Percentiles rank a stretch among this genome's conserved stretches.
These are phyloP conservation scores for Ceratitis capitata DNA, from an alignment of 1,140 invertebrate genomes.

Conservation along the genomic window DNA sequence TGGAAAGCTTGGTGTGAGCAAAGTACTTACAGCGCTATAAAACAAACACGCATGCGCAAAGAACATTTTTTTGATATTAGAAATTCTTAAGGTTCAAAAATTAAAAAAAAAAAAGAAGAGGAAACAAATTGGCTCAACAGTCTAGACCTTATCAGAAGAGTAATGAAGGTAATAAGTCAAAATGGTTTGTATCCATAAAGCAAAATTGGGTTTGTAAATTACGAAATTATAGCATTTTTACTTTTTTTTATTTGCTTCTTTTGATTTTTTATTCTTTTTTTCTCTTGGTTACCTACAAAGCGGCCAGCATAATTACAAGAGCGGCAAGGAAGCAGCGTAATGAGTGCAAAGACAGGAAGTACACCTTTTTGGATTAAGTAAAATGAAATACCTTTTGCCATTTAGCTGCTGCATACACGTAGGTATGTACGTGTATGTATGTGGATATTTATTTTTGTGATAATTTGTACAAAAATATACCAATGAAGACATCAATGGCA, in stretches of 20 bases:
- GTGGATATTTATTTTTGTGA: not conserved
- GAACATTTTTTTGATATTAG: not conserved
- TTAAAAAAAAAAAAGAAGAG: not conserved
- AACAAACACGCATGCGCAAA: not conserved
- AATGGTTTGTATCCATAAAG: not conserved
- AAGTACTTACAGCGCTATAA: not conserved
- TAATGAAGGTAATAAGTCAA: slow-evolving; percentile 13
- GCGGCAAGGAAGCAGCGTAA: not conserved
- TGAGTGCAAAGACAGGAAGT: not conserved
- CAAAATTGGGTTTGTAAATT: not conserved
- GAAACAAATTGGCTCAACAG: slow-evolving; percentile 31
- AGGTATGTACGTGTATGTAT: not conserved
- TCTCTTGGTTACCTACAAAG: not conserved
- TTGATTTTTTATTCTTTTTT: no score
- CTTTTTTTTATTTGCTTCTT: no score
- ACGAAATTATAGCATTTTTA: not conserved
- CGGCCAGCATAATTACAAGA: not conserved
- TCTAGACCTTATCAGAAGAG: not conserved
- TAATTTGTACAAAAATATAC: not conserved
- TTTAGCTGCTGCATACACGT: not conserved
- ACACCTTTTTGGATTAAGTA: slow-evolving; percentile 6
- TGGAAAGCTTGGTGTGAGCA: not conserved
- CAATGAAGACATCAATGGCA: not conserved
- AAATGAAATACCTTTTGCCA: not conserved
- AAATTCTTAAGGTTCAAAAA: not conserved